Percentiles rank a stretch among this genome's conserved stretches.
These are phyloP conservation scores for Cistogaster globosa DNA, from an alignment of 2,888 invertebrate species.

Conservation along the genomic window DNA sequence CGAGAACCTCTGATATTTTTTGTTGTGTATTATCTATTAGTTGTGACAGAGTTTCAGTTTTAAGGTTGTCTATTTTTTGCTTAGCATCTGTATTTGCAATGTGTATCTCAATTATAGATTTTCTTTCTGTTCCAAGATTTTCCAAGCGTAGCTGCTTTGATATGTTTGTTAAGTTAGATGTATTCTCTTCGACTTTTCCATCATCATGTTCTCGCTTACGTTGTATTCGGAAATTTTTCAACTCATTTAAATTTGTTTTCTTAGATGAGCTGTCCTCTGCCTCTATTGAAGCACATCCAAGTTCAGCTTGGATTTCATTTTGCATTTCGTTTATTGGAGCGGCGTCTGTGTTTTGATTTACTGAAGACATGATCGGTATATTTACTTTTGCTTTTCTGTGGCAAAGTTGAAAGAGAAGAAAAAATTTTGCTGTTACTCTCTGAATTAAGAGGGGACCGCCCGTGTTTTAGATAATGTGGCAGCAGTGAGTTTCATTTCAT, in stretches of 20 bases:
- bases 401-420: slow-evolving; percentile 51
- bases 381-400: slow-evolving; percentile 36
- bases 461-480: slow-evolving; percentile 57
- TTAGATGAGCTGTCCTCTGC: not conserved
- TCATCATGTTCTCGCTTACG: slow-evolving; percentile 63
- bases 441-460: slow-evolving; percentile 27
- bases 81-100: slow-evolving; percentile 75
- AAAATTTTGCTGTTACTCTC: slow-evolving; percentile 57
- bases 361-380: slow-evolving; percentile 57
- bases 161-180: not conserved
- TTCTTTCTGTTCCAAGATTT: slow-evolving; percentile 73
- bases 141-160: slow-evolving; percentile 65
- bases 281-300: slow-evolving; percentile 5
- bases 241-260: slow-evolving; percentile 45
- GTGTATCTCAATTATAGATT: slow-evolving; percentile 79
- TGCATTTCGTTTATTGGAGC: slow-evolving; percentile 68
- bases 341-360: slow-evolving; percentile 48
- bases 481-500: slow-evolving; percentile 54
- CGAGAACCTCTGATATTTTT: slow-evolving; percentile 46
- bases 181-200: slow-evolving; percentile 30
- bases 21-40: slow-evolving; percentile 60
- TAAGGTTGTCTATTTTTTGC: slow-evolving; percentile 44
- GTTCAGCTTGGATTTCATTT: slow-evolving; percentile 66
- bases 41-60: slow-evolving; percentile 39
- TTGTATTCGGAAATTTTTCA: slow-evolving; percentile 52